phyloP scores from a whole-genome alignment of 1,140 invertebrate species.

The Olivierus martensii region DNA sequence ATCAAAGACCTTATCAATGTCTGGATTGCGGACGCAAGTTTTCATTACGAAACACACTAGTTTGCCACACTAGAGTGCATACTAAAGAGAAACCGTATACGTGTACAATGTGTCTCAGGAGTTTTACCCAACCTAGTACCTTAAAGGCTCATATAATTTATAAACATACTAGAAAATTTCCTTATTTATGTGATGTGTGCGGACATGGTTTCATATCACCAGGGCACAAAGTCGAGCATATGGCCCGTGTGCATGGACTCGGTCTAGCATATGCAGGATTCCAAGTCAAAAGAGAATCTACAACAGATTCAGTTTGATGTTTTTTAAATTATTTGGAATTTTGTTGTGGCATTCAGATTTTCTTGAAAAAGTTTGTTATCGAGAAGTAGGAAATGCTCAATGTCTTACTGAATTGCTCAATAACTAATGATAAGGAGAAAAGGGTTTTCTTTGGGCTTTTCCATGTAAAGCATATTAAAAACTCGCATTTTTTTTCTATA shows the following conservation, averaged over 20 bases:
- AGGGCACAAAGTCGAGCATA: conserved; percentile 6
- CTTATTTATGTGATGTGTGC: conserved; percentile 13
- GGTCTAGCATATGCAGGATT: not conserved
- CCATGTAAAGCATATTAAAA: no score
- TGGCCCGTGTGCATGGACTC: not conserved
- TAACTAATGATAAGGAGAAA: no score
- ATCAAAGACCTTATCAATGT: conserved; percentile 14
- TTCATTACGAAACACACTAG: conserved; percentile 16
- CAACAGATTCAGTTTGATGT: no score
- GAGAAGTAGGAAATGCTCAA: no score
- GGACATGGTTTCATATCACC: conserved; percentile 18
- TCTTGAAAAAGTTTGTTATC: no score
- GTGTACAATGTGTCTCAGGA: conserved; percentile 13
- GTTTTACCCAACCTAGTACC: conserved; percentile 13
- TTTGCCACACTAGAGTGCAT: conserved; percentile 16
- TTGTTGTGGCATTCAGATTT: no score
- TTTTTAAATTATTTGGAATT: no score
- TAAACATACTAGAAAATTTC: conserved; percentile 18
- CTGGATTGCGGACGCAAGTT: conserved; percentile 17
- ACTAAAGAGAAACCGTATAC: conserved; percentile 14
- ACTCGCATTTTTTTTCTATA: no score
- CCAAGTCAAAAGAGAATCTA: no score
- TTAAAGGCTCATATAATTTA: conserved; percentile 18
- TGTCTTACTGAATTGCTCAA: no score
- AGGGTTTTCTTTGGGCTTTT: no score